Conservation (phyloP, 2,888 invertebrate species). For the Orchestes rusci region DNA sequence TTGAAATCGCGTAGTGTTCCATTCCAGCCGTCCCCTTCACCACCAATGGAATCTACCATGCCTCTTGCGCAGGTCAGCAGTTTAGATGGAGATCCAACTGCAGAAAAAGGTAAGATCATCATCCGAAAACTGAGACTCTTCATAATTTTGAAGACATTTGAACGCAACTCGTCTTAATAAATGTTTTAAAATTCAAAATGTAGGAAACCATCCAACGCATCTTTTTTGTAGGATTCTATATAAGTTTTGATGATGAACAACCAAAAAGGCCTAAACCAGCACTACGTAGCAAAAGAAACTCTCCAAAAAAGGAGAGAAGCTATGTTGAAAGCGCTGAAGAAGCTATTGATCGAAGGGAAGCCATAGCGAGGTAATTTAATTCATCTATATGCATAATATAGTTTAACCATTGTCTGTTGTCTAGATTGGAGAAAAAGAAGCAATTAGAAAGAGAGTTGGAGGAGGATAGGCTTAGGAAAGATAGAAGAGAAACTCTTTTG, state of each 20-base stretch:
- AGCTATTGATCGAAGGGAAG: conserved; percentile 24
- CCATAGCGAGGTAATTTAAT: conserved; percentile 16
- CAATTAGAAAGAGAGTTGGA: conserved; percentile 47
- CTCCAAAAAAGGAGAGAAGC: conserved; percentile 66
- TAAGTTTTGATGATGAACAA: conserved; percentile 84
- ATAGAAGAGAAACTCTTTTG: conserved; percentile 40
- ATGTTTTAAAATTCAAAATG: too few relatives aligned
- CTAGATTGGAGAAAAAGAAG: conserved; percentile 34
- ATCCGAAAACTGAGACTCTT: too few relatives aligned
- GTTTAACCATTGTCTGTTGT: too few relatives aligned
- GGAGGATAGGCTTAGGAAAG: conserved; percentile 43
- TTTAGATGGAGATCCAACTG: conserved; percentile 46
- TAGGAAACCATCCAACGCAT: too few relatives aligned
- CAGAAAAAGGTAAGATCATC: conserved; percentile 50
- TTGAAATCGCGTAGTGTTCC: conserved; percentile 58
- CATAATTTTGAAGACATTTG: too few relatives aligned
- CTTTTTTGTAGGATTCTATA: conserved; percentile 68
- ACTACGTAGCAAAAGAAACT: conserved; percentile 64
- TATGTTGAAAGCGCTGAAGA: conserved; percentile 31
- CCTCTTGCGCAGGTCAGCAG: conserved; percentile 39
- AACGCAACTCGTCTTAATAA: background rate
- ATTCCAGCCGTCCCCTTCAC: conserved; percentile 43
- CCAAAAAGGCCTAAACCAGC: conserved; percentile 87
- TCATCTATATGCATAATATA: background rate
- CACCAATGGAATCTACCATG: conserved; percentile 27